These are phyloP conservation scores for Dryas iulia DNA, from an alignment of 1,140 invertebrate species.

Conservation along the genomic window DNA sequence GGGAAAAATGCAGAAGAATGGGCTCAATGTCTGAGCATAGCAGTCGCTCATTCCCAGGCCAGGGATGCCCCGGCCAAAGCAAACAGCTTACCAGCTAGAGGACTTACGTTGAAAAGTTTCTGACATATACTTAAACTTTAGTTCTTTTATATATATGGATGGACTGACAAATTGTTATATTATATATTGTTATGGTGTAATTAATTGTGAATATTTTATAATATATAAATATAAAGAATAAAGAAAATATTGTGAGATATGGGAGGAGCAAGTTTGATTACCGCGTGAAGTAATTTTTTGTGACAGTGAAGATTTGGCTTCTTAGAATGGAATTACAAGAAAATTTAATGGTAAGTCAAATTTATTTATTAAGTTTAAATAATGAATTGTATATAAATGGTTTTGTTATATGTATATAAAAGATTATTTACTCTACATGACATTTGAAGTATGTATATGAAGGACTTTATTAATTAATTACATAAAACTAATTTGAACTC, in stretches of 20 bases:
- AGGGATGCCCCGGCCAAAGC: conserved; percentile 85
- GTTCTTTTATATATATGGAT: too few relatives aligned
- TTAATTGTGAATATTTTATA: too few relatives aligned
- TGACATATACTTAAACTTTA: conserved; percentile 31
- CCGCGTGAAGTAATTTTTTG: background rate
- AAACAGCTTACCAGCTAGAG: conserved; percentile 84
- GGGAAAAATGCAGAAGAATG: conserved; percentile 97
- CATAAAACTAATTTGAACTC: too few relatives aligned
- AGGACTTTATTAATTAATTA: background rate
- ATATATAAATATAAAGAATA: too few relatives aligned
- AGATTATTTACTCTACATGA: background rate
- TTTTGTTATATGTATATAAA: background rate
- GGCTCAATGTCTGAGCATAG: conserved; percentile 94
- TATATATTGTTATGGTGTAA: too few relatives aligned
- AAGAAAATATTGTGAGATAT: background rate
- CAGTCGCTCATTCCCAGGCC: conserved; percentile 89
- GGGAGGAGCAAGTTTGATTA: background rate
- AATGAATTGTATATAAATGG: background rate
- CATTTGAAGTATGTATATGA: background rate
- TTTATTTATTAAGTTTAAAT: background rate
- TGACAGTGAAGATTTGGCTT: too few relatives aligned
- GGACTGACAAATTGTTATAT: too few relatives aligned
- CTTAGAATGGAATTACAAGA: too few relatives aligned
- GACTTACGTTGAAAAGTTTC: conserved; percentile 78
- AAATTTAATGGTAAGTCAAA: background rate